Conservation (phyloP, 2,888 invertebrate genomes). For the Liopterus haemorrhoidalis region DNA sequence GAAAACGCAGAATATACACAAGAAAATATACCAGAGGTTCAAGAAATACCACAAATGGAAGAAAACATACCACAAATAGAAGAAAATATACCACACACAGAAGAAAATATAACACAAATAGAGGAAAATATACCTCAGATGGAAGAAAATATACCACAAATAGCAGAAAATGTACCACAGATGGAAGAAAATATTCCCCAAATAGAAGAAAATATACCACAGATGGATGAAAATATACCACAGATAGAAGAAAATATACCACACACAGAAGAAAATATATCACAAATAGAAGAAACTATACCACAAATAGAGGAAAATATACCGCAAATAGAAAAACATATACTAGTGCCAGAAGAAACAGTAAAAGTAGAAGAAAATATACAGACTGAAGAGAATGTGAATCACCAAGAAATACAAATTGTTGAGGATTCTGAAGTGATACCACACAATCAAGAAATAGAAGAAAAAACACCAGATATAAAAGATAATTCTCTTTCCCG, state of each 20-base stretch:
- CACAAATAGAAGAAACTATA: constrained; percentile 15
- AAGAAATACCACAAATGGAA: constrained; percentile 25
- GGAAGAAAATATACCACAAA: constrained; percentile 39
- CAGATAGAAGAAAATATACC: constrained; percentile 4
- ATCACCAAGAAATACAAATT: neutral
- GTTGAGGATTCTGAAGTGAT: too few relatives aligned
- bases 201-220: constrained; percentile 12
- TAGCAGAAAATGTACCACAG: constrained; percentile 17
- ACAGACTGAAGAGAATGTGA: neutral
- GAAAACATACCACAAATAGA: constrained; percentile 31
- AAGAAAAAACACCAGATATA: too few relatives aligned
- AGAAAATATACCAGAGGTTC: constrained; percentile 27
- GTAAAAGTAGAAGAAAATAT: constrained; percentile 34
- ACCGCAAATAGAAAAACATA: constrained; percentile 2
- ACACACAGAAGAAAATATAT: constrained; percentile 15
- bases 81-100: constrained; percentile 28
- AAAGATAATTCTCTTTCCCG: too few relatives aligned
- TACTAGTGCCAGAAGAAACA: constrained; percentile 27
- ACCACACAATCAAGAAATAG: too few relatives aligned
- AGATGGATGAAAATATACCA: constrained; percentile 9
- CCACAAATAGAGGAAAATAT: constrained; percentile 4
- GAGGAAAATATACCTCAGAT: constrained; percentile 43
- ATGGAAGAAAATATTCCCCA: constrained; percentile 16
- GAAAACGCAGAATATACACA: constrained; percentile 42
- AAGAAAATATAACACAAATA: constrained; percentile 7